phyloP scores from a whole-genome alignment of 2,113 vertebrate species.

The Coregonus clupeaformis region DNA sequence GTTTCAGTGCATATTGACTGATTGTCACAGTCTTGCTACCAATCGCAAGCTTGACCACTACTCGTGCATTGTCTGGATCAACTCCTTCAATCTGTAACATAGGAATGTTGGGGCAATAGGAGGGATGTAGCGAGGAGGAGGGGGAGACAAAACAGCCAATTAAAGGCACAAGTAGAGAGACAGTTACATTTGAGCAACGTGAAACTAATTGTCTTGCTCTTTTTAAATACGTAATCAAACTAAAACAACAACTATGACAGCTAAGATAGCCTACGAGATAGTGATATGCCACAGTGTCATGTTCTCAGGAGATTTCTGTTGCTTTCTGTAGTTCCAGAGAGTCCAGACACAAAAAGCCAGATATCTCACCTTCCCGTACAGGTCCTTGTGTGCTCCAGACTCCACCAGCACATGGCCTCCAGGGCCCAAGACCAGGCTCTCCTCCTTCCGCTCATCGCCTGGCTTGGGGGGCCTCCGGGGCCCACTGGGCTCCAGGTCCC shows the following conservation, averaged over 20 bases:
- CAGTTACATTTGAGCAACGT: too few species aligned
- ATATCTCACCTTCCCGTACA: conserved; percentile 82
- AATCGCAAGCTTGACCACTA: conserved; percentile 81
- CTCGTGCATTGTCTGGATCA: conserved; percentile 86
- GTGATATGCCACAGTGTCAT: too few species aligned
- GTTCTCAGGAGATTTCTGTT: too few species aligned
- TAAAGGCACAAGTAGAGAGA: too few species aligned
- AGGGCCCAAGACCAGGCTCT: conserved; percentile 74
- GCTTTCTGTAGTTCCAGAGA: too few species aligned
- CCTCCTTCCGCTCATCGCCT: conserved; percentile 75
- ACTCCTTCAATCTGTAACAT: conserved; percentile 81
- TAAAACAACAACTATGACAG: too few species aligned
- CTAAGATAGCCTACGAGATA: too few species aligned
- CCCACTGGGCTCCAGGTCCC: conserved; percentile 69
- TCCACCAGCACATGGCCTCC: conserved; percentile 78
- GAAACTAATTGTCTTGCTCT: too few species aligned
- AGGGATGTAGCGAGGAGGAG: not conserved
- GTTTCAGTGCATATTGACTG: conserved; percentile 78
- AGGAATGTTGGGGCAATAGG: not conserved
- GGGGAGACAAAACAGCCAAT: not conserved
- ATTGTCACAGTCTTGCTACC: conserved; percentile 77
- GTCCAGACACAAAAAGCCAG: not conserved
- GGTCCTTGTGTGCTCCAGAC: conserved; percentile 81
- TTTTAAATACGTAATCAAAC: too few species aligned
- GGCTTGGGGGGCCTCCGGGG: conserved; percentile 67